A percentile compares a stretch with the other conserved stretches of the same genome.
Conservation (phyloP, 2,113 vertebrate species). For the Xiphias gladius region DNA sequence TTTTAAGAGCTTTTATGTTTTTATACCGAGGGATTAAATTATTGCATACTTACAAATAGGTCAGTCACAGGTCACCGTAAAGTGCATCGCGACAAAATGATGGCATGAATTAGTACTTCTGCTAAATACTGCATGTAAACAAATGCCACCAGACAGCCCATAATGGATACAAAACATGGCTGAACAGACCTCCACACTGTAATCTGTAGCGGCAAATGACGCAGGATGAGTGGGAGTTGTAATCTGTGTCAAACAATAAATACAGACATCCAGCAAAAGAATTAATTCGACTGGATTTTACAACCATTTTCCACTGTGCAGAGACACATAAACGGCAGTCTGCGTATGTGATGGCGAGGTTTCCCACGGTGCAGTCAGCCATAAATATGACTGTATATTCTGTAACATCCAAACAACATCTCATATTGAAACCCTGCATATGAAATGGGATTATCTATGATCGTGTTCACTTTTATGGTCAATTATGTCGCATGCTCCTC, state of each 20-base stretch:
- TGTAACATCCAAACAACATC: conserved; percentile 2
- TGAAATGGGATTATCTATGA: conserved; percentile 43
- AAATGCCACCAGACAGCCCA: conserved; percentile 1
- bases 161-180: background rate
- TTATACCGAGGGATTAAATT: too few relatives aligned
- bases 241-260: background rate
- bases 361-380: conserved; percentile 14
- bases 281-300: background rate
- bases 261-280: background rate
- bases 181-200: conserved; percentile 1
- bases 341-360: background rate
- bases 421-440: conserved; percentile 12
- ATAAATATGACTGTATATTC: conserved; percentile 3
- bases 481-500: conserved; percentile 11
- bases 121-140: background rate
- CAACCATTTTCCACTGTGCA: background rate
- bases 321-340: conserved; percentile 1
- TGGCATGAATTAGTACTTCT: background rate
- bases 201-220: background rate
- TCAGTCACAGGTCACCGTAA: background rate
- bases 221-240: background rate
- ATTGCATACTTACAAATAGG: too few relatives aligned
- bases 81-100: background rate
- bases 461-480: conserved; percentile 22
- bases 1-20: too few relatives aligned